Evolutionary conservation across 2,113 vertebrate species (phyloP), one percentile per base, ranked within the genome.

Genomic region (Thomomys bottae): DNA sequence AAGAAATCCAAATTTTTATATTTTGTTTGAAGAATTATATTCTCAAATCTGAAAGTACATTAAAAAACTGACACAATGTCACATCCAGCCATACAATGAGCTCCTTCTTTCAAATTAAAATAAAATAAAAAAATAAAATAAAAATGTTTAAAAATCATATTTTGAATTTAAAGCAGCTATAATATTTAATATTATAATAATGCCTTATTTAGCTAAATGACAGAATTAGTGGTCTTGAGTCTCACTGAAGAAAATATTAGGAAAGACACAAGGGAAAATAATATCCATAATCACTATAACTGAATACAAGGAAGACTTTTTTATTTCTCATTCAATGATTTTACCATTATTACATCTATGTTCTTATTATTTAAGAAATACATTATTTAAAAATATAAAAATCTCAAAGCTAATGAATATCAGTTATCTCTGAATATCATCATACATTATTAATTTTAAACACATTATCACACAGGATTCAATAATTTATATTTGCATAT

Each of bases 1-100:
- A 21, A 89, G 8, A 73, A 94, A 81, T 42, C 26, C 34, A 94
- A 63, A 49, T 78, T 89, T 91, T 49, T 88, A 49, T 84, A 86
- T 83, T 94, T 75, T n/a, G 54, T 84, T 59, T 79, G n/a, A 54
- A 30, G 57, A 6, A 14, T 76, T 94, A 38, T 89, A 12, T 63
- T 28, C 23, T 92, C 54, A 80, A 84, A 49, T 82, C 15, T 83
- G 34, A 68, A 12, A 80, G 49, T 54, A 54, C 14, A 54, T 54
- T 17, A 12, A 54, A 17, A 54, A 88, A 86, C 75, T 36, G 88
- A 78, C 61, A 36, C 8, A 89, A 63, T 71, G 8, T 54, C 21
- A 76, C 12, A 71, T 67, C 11, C 85, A 80, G 26, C 21, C 4
- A 59, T 75, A 32, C 40, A 87, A 78, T 61, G 36, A 88, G 5